Evolutionary conservation across 2,888 invertebrate genomes (phyloP), one percentile per base, ranked within the genome.

Genomic region (Amphipoea oculea): DNA sequence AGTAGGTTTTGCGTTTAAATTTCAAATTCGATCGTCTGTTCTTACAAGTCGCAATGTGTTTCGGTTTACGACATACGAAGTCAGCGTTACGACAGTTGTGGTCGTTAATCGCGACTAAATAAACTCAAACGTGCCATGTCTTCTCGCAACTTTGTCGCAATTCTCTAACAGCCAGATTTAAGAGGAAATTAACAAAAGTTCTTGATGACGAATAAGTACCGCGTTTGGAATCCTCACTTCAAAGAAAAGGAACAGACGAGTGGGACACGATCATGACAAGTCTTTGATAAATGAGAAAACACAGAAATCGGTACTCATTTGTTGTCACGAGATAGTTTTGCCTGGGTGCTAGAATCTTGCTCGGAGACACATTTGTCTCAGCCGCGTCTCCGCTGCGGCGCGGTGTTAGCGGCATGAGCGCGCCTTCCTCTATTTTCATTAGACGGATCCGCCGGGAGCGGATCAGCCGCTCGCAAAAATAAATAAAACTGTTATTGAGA

Each of bases 401-500:
- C 85, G 86, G 80, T 86, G 90, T 91, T 90, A 88, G 90, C 91
- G 90, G 89, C 87, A 75, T 87, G 91, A 92, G 91, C 89, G 92
- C 92, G 92, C 86, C 92, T 92, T 92, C 92, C 94, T 95, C 95
- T 94, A 95, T 96, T 96, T 96, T 96, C 96, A 96, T 96, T 96
- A 96, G 94, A 92, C 91, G 91, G 92, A 94, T 94, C 96, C 95
- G 91, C 93, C 86, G 95, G 94, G 95, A 94, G 94, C 86, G 96
- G 96, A 96, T 96, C 96, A 96, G 94, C 86, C 94, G 94, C 94
- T 95, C 94, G 95, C 95, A 96, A 96, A 96, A 96, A 97, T 96
- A 97, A 96, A 96, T 96, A 97, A 97, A 96, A 96, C 96, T 96
- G 96, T 96, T 97, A 96, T 96, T 96, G 96, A 95, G 97, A 96